Conservation (phyloP, 1,140 invertebrate species). For the Euwallacea similis region DNA sequence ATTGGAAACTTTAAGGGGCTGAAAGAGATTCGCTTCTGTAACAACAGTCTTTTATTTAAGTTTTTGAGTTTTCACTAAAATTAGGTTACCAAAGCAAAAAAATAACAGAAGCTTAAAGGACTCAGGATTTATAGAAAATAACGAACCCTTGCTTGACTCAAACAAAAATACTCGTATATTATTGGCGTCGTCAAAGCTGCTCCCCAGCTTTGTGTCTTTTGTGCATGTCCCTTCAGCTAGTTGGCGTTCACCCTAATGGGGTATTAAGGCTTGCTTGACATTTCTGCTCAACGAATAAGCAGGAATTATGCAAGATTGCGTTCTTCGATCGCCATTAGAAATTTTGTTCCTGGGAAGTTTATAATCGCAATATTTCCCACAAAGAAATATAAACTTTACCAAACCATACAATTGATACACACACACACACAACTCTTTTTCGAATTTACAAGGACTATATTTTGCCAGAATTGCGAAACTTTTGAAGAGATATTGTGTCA, state of each 20-base stretch:
- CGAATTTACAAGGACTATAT: conserved; percentile 35
- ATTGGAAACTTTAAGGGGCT: no score
- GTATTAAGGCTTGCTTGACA: conserved; percentile 14
- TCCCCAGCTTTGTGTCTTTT: conserved; percentile 7
- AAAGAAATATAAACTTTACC: no score
- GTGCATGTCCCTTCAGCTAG: conserved; percentile 12
- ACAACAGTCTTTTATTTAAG: no score
- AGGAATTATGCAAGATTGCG: no score
- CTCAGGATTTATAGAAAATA: conserved; percentile 9
- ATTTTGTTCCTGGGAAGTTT: no score
- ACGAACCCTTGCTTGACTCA: conserved; percentile 12
- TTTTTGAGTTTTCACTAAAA: no score
- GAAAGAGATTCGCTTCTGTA: no score
- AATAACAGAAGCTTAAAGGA: background rate
- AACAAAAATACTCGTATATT: conserved; percentile 11
- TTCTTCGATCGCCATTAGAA: no score
- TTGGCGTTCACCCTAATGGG: conserved; percentile 18
- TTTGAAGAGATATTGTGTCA: conserved; percentile 36
- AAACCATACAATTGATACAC: no score
- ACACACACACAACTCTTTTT: conserved; percentile 26
- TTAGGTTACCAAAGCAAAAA: no score
- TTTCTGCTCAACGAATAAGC: no score
- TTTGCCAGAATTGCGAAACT: conserved; percentile 28
- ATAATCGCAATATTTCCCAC: no score
- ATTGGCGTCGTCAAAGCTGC: conserved; percentile 22